Evolutionary conservation across 2,888 invertebrate genomes (phyloP).

Genomic region (Caenorhabditis parvicauda): DNA sequence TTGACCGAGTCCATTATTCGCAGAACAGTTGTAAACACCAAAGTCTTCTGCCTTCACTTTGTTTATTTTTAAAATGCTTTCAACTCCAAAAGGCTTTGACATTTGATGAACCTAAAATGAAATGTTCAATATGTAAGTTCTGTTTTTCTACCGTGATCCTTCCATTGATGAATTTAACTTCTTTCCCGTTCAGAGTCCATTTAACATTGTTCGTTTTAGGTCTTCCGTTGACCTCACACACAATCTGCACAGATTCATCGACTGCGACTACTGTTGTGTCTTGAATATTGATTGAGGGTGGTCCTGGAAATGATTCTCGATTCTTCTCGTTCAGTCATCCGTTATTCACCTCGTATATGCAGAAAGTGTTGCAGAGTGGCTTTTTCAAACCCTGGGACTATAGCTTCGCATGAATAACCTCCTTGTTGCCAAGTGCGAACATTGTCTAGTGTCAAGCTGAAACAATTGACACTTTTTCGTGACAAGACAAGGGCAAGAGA

Average conservation of each 20-base stretch:
- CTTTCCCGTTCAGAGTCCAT: constrained; percentile 48
- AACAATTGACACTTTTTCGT: constrained; percentile 11
- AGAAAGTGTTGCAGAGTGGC: constrained; percentile 44
- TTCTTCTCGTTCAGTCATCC: background rate
- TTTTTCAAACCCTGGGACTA: constrained; percentile 47
- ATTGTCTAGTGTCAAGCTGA: constrained; percentile 47
- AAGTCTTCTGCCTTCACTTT: constrained; percentile 50
- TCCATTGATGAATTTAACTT: constrained; percentile 44
- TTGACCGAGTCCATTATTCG: constrained; percentile 54
- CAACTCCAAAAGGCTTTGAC: constrained; percentile 50
- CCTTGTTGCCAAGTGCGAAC: constrained; percentile 54
- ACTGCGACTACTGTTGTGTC: constrained; percentile 21
- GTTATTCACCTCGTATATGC: constrained; percentile 52
- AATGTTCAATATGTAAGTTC: background rate
- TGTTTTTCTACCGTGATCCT: constrained; percentile 32
- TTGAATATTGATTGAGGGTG: constrained; percentile 36
- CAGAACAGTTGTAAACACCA: constrained; percentile 61
- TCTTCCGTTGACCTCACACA: constrained; percentile 45
- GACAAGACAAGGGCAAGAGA: background rate
- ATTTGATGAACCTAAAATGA: constrained; percentile 50
- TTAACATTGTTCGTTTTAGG: constrained; percentile 48
- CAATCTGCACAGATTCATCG: constrained; percentile 35
- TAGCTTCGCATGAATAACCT: constrained; percentile 56
- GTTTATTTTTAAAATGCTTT: constrained; percentile 52
- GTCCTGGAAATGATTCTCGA: constrained; percentile 24